Conservation (phyloP, 2,113 vertebrate genomes). For the Neotragus pygmaeus region DNA sequence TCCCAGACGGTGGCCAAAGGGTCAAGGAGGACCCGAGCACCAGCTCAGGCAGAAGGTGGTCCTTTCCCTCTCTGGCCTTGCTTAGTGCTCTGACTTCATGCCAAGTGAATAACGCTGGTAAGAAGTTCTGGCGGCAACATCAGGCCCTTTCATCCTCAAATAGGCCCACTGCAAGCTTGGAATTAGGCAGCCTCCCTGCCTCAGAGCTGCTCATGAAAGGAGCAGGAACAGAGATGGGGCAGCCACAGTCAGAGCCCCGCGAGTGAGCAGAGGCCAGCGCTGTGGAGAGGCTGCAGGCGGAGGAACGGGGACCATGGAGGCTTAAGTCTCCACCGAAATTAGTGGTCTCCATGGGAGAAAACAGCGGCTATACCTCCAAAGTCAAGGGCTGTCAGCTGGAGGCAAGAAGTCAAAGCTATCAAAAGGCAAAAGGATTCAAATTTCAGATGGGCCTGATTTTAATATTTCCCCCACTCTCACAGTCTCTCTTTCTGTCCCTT, state of each 20-base stretch:
- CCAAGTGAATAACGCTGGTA: background rate
- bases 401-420: background rate
- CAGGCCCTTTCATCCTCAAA: background rate
- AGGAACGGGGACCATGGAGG: background rate
- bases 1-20: background rate
- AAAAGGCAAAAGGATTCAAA: background rate
- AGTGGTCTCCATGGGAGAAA: background rate
- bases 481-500: background rate
- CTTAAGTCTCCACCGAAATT: background rate
- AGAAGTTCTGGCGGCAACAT: background rate
- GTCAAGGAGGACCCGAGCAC: background rate
- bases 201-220: background rate
- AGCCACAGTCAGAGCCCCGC: background rate
- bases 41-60: background rate
- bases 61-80: background rate
- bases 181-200: background rate
- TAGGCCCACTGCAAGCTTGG: background rate
- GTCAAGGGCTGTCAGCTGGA: background rate
- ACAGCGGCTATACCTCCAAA: background rate
- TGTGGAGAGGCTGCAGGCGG: background rate
- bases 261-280: background rate
- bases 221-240: background rate
- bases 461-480: background rate
- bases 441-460: background rate
- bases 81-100: background rate